Base-by-base conservation (phyloP, 2,113 vertebrate genomes). In the Phoxinus phoxinus region DNA sequence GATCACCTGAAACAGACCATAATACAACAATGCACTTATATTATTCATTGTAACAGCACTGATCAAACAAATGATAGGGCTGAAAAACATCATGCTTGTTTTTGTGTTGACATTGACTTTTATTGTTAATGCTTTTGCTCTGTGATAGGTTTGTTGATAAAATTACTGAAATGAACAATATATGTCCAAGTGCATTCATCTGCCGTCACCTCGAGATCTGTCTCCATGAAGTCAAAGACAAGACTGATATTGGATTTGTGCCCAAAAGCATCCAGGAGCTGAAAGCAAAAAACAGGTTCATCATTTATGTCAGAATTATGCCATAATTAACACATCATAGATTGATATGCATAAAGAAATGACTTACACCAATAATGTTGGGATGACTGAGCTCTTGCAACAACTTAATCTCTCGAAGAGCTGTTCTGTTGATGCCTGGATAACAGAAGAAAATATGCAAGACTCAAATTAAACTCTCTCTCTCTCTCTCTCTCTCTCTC, bases 221-320 rank as follows among this genome's bases (percentile, higher is more conserved):
- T 99, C 94, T 99, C 98, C 98, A 99, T 99, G 91, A 96, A 99
- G 90, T 99, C 98, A 96, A 99, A 99, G 80, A 99, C 98, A 83
- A 99, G 93, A 75, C 98, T 99, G 92, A 99, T 99, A 90, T 99
- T 99, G 4, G 98, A 99, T 93, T 99, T 99, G 91, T 99, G 97
- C 86, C 98, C 98, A 92, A 99, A 99, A 6, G 97, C 98, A 94
- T 99, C 98, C 88, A 99, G 92, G 72, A 99, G 96, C 98, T 99
- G 21, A 77, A 41, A 44, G 23, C 71, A 12, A 86, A 86, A 25
- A 76, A 65, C 35, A 53, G 67, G 25, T 30, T 48, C 17, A 67
- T 48, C 17, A 67, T 0, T 32, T 19, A 56, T 35, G n/a, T 80
- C 37, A 80, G 7, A 27, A 27, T 46, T 17, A 80, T 37, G 0